Conservation (phyloP, 2,888 invertebrate genomes). For the Fissipunctia ypsillon region DNA sequence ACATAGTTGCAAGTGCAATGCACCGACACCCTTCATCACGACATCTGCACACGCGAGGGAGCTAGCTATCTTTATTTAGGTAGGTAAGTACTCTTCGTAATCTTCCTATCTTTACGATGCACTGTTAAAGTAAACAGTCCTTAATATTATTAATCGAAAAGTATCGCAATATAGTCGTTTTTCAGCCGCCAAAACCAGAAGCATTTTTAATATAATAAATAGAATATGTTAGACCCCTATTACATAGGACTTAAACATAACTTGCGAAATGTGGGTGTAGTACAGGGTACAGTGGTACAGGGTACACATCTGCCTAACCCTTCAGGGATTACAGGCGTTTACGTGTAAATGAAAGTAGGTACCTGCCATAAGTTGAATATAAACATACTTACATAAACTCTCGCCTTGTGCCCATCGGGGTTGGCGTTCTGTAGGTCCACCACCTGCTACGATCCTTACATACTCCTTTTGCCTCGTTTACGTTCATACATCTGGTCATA, state of each 20-base stretch:
- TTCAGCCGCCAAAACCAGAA: background rate
- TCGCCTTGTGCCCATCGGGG: too few species aligned
- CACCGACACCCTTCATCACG: constrained; percentile 8
- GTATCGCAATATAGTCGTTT: background rate
- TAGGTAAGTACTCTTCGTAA: constrained; percentile 10
- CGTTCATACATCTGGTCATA: too few species aligned
- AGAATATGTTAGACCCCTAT: background rate
- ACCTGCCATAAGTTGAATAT: too few species aligned
- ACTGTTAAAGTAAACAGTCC: constrained; percentile 14
- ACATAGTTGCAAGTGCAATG: constrained; percentile 36
- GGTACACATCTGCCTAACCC: background rate
- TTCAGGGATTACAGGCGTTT: background rate
- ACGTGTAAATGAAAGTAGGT: background rate
- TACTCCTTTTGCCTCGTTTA: too few species aligned
- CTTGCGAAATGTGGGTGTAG: background rate
- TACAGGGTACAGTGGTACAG: too few species aligned
- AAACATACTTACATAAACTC: too few species aligned
- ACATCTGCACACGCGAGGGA: constrained; percentile 38
- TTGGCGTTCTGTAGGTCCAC: too few species aligned
- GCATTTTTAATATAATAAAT: background rate
- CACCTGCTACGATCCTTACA: too few species aligned
- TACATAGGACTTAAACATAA: background rate
- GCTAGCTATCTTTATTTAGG: too few species aligned
- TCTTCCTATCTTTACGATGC: constrained; percentile 34
- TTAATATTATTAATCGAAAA: constrained; percentile 17